Base-by-base conservation (phyloP, 2,888 invertebrate species). In the Napeogenes inachia region DNA sequence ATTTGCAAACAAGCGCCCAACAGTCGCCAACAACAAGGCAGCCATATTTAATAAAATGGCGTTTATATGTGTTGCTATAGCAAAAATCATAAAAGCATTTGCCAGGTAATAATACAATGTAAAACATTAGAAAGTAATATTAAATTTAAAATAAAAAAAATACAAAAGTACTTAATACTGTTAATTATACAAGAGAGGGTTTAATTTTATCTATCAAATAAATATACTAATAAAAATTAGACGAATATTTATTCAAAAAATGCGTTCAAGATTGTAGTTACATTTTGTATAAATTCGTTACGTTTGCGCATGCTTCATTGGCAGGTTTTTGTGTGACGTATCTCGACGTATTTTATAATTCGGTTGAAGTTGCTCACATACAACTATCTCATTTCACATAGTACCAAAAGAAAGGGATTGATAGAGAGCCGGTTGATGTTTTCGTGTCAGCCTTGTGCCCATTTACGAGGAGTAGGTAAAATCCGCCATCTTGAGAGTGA, bases 401-500 rank as follows among this genome's bases (percentile, higher is more conserved):
- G 73, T 80, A 72, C 71, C 69, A 80, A 84, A 81, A 80, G 85
- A 89, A 85, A 87, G 83, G 77, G 88, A 87, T 80, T 82, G 84
- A 81, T 81, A 83, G 79, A 87, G 87, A 83, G 88, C 85, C 85
- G 84, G 88, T 88, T 89, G 87, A 90, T 89, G 89, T 89, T 90
- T 90, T 90, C 89, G 89, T 89, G 91, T 89, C 91, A 90, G 91
- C 91, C 89, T 91, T 91, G 91, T 90, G 82, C 89, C 87, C 89
- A 90, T 91, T 90, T 89, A 86, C 85, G 87, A 88, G 85, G 87
- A 86, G 89, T 89, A 87, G 87, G 88, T 89, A 89, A 89, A 88
- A 86, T 92, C 91, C 92, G 92, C 92, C 92, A 92, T 92, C 91
- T 92, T 92, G 92, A 91, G 92, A 92, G 88, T 89, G 87, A 89